A percentile compares a stretch with the other conserved stretches of the same genome.
phyloP scores from a whole-genome alignment of 64 coral and sea anemone genomes.

The Porites lutea region DNA sequence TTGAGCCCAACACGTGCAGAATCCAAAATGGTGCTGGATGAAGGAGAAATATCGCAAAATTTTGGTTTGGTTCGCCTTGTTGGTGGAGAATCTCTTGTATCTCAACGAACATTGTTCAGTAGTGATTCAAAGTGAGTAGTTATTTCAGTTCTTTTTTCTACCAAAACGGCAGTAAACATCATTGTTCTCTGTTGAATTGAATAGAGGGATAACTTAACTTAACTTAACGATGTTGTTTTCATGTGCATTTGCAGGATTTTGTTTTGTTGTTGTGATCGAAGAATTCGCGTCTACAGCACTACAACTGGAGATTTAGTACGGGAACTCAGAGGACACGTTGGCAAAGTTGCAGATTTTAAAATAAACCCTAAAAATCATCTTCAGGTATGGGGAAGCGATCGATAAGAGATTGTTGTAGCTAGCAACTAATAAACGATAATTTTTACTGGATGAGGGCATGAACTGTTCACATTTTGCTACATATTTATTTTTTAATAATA shows the following conservation, averaged over 20 bases:
- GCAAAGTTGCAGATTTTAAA: conserved; percentile 59
- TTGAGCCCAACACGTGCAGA: conserved; percentile 58
- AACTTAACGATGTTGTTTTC: not conserved
- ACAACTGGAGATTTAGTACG: conserved; percentile 70
- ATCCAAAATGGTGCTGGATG: conserved; percentile 58
- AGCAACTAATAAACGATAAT: no score
- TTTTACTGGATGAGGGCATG: not conserved
- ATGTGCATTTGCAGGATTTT: conserved; percentile 45
- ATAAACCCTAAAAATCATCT: conserved; percentile 85
- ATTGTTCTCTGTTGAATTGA: not conserved
- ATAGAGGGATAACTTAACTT: not conserved
- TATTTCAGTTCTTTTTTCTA: not conserved
- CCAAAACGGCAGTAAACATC: not conserved
- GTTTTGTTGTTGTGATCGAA: conserved; percentile 80
- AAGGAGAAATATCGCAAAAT: conserved; percentile 51
- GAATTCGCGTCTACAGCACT: conserved; percentile 76
- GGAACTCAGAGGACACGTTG: conserved; percentile 66
- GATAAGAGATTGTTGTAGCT: no score
- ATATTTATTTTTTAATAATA: no score
- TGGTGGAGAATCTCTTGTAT: conserved; percentile 87
- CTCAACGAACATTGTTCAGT: conserved; percentile 79
- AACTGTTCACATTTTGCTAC: no score
- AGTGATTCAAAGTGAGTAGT: conserved; percentile 56
- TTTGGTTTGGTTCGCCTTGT: conserved; percentile 75
- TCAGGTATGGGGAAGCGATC: conserved; percentile 35